These are phyloP conservation scores for Chydorus sphaericus DNA, from an alignment of 2,888 invertebrate species.

Conservation along the genomic window DNA sequence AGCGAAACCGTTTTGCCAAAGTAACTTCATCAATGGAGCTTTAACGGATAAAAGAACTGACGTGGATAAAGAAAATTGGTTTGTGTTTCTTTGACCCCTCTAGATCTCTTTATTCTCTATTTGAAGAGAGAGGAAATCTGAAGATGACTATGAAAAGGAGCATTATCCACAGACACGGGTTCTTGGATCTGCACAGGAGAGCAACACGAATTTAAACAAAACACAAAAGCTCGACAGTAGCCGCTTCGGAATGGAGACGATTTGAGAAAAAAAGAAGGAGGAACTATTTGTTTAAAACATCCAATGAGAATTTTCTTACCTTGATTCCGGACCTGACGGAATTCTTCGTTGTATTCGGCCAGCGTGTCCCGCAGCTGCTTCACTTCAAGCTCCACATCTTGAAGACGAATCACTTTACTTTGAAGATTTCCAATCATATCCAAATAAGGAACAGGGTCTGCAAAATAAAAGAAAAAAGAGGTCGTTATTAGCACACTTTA, in stretches of 20 bases:
- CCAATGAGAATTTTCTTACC: slow-evolving; percentile 23
- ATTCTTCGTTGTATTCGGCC: slow-evolving; percentile 36
- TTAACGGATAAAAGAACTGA: background rate
- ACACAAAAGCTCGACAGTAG: background rate
- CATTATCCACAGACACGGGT: background rate
- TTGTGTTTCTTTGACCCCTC: too few species aligned
- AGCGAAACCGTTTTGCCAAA: slow-evolving; percentile 4
- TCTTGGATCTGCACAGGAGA: background rate
- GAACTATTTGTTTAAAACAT: slow-evolving; percentile 6
- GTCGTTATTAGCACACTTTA: background rate
- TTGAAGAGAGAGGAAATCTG: too few species aligned
- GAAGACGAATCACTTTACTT: slow-evolving; percentile 28
- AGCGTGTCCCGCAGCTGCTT: slow-evolving; percentile 35
- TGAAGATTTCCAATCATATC: slow-evolving; percentile 31
- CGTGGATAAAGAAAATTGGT: too few species aligned
- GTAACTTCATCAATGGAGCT: slow-evolving; percentile 3
- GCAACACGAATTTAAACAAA: background rate
- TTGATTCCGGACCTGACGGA: slow-evolving; percentile 37
- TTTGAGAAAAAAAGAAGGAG: background rate
- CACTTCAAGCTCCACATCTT: slow-evolving; percentile 36
- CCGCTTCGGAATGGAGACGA: background rate
- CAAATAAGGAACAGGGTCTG: slow-evolving; percentile 31
- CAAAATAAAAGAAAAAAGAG: slow-evolving; percentile 9
- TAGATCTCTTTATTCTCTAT: too few species aligned
- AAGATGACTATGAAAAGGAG: too few species aligned